These are phyloP conservation scores for Cyphomyrus discorhynchus DNA, from an alignment of 2,113 vertebrate species.

Conservation along the genomic window DNA sequence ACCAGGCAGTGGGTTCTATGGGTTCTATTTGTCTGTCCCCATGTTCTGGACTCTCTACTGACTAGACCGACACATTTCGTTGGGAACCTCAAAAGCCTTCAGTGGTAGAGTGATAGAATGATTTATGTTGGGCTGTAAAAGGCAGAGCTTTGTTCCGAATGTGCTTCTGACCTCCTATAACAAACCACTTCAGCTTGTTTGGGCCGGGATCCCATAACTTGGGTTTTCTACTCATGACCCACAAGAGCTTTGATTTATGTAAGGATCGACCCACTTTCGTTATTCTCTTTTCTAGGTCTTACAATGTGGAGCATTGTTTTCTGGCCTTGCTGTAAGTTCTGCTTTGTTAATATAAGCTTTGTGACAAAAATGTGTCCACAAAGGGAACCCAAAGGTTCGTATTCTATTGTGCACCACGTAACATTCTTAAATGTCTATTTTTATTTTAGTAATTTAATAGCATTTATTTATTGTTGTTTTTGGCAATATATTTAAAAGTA, in stretches of 20 bases:
- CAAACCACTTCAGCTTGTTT: background rate
- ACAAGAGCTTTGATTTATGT: background rate
- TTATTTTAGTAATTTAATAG: background rate
- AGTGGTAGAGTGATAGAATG: background rate
- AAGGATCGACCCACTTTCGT: background rate
- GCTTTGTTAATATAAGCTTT: background rate
- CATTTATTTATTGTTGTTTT: background rate
- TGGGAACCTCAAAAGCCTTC: background rate
- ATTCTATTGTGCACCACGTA: background rate
- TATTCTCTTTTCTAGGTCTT: constrained; percentile 3
- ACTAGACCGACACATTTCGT: background rate
- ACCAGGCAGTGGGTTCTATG: background rate
- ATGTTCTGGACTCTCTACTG: background rate
- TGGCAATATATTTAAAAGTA: background rate
- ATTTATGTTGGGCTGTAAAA: background rate
- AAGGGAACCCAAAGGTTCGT: background rate
- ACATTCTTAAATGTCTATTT: background rate
- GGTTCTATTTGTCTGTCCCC: background rate
- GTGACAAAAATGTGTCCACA: background rate
- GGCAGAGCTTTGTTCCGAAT: background rate
- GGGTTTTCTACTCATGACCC: background rate
- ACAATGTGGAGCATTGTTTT: constrained; percentile 6
- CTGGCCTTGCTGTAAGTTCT: background rate
- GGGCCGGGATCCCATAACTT: background rate
- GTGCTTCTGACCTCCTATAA: background rate